Base-by-base conservation (phyloP, 2,888 invertebrate species). In the Andrena flavipes region DNA sequence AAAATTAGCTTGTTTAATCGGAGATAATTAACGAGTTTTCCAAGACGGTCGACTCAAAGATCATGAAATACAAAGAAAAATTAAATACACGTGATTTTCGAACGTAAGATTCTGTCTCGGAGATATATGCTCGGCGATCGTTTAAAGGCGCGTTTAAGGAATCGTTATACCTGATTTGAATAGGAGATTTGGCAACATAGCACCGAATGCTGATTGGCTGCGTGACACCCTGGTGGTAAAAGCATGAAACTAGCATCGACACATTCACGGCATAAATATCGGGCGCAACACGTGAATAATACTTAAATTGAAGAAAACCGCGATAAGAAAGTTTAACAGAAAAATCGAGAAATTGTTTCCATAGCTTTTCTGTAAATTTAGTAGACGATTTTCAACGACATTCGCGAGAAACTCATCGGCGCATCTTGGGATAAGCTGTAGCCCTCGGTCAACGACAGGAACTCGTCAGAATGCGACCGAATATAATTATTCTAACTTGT, bases 221-320 rank as follows among this genome's bases (percentile, higher is more conserved):
- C 16, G 62, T 54, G 65, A 49, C 16, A 13, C 79, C 8, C 87
- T 88, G 62, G 80, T 69, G 86, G 83, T 51, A 75, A 72, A 20
- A 72, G 49, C 60, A 54, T 23, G 71, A 49, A 82, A 86, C 84
- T 76, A 81, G 2, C 67, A 62, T 76, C 62, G 71, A 80, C 84
- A 81, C 79, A 83, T 76, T 81, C 85, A 84, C 84, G 74, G 76
- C 74, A 84, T 89, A 89, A 89, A 88, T 89, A 85, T 84, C 86
- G 76, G 54, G 48, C 78, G 88, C 84, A 88, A 88, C 86, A 86
- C 86, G 82, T 87, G 86, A 88, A 88, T 72, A 75, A 63, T 75
- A 60, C 72, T 70, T 71, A 60, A 87, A 84, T 78, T 68, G 65
- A 35, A 71, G 23, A 51, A 69, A 77, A 73, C 62, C 48, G 67